Evolutionary conservation across 2,888 invertebrate species (phyloP), one percentile per base, ranked within the genome.

Genomic region (Syrphus vitripennis): DNA sequence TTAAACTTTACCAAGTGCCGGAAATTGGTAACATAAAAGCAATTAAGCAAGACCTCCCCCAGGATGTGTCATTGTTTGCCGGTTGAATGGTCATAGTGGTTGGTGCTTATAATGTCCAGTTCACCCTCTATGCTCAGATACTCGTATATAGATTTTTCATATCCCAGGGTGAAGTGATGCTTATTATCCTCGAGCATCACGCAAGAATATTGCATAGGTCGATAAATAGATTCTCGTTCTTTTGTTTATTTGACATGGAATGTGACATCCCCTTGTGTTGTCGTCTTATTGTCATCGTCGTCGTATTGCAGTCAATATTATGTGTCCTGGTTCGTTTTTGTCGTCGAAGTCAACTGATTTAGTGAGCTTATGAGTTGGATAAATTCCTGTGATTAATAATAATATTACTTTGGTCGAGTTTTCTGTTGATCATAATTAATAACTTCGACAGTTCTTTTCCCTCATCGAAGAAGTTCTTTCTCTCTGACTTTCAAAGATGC

Each of bases 1-100:
- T 70, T 19, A 63, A 34, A 70, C 69, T 45, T 59, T 70, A 74
- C 82, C 82, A 74, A 86, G 77, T 78, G 86, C 82, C 82, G 86
- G 86, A 86, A 82, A 86, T 86, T 86, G 86, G 86, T 86, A 86
- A 82, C 86, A 86, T 82, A 82, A 86, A 86, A 82, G 82, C 86
- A 86, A 86, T 86, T 86, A 86, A 86, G 59, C 59, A 65, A 42
- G 19, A 63, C 45, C 71, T 63, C 80, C 84, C 59, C 42, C 48
- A 78, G 86, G 82, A 86, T 82, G 63, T 86, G 82, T 70, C 86
- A 86, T 86, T 77, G 74, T 78, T 82, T 86, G 82, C 72, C 74
- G 82, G 72, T 82, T 57, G 55, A 50, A 69, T 70, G 57, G 21
- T 34, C 55, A 29, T 55, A 29, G 29, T 55, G 55, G 59, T 37